Conservation (phyloP, 2,113 vertebrate genomes). For the Lipophrys pholis region DNA sequence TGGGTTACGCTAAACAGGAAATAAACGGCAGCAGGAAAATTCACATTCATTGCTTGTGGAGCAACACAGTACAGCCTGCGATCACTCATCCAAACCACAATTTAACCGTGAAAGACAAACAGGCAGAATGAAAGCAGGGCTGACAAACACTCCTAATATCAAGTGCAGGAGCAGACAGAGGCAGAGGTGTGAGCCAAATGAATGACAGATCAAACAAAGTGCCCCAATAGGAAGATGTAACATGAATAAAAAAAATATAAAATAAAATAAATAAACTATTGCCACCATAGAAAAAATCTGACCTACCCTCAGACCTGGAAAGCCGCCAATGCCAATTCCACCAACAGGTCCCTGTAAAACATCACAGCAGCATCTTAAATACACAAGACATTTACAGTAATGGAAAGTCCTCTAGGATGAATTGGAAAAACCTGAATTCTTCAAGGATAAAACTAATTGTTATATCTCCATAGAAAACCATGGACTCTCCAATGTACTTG, state of each 20-base stretch:
- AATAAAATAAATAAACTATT: no score
- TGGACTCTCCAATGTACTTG: background rate
- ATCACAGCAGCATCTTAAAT: slow-evolving; percentile 65
- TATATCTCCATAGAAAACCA: background rate
- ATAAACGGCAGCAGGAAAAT: slow-evolving; percentile 9
- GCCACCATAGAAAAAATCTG: slow-evolving; percentile 9
- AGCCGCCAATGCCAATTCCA: slow-evolving; percentile 89
- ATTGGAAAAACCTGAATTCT: background rate
- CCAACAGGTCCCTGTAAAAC: slow-evolving; percentile 90
- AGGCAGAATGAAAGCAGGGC: slow-evolving; percentile 7
- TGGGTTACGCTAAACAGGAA: background rate
- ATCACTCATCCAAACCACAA: slow-evolving; percentile 12
- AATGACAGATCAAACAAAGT: background rate
- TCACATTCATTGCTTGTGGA: background rate
- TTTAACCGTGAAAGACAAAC: slow-evolving; percentile 3
- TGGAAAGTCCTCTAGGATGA: slow-evolving; percentile 9
- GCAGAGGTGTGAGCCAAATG: background rate
- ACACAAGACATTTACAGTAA: slow-evolving; percentile 37
- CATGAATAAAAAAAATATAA: no score
- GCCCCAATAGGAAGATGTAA: background rate
- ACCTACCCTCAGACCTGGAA: slow-evolving; percentile 96
- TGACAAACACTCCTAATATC: background rate
- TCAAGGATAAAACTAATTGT: background rate
- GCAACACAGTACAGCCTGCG: slow-evolving; percentile 5
- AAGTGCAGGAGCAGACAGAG: slow-evolving; percentile 1